Evolutionary conservation across 2,797 vertebrate genomes (phyloP).

Genomic region (Semaprochilodus insignis): DNA sequence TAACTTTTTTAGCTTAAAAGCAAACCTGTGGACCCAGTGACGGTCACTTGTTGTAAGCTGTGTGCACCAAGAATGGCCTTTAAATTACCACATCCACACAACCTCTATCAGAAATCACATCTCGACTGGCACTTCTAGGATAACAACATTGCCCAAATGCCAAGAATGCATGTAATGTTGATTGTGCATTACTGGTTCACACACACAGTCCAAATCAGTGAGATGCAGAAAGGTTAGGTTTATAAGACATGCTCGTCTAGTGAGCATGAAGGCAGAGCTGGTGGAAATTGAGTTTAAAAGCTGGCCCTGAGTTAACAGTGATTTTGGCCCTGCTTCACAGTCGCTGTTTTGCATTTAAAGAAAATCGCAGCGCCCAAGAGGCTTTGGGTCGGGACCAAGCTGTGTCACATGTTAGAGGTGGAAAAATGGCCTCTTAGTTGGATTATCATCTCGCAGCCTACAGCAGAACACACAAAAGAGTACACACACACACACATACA

Average conservation of each 20-base stretch:
- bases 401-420: constrained; percentile 44
- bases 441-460: constrained; percentile 81
- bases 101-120: background rate
- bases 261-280: constrained; percentile 17
- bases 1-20: too few species aligned
- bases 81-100: background rate
- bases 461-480: constrained; percentile 72
- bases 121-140: background rate
- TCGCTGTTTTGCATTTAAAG: constrained; percentile 54
- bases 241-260: background rate
- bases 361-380: constrained; percentile 52
- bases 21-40: too few species aligned
- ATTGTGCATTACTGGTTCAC: background rate
- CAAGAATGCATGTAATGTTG: background rate
- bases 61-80: background rate
- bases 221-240: background rate
- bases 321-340: constrained; percentile 9
- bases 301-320: constrained; percentile 28
- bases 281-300: constrained; percentile 22
- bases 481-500: constrained; percentile 71
- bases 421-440: constrained; percentile 73
- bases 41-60: too few species aligned
- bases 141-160: background rate
- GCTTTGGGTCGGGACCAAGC: constrained; percentile 72
- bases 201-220: background rate